Conservation (phyloP, 1,140 invertebrate genomes). For the Drosophila carrolli region DNA sequence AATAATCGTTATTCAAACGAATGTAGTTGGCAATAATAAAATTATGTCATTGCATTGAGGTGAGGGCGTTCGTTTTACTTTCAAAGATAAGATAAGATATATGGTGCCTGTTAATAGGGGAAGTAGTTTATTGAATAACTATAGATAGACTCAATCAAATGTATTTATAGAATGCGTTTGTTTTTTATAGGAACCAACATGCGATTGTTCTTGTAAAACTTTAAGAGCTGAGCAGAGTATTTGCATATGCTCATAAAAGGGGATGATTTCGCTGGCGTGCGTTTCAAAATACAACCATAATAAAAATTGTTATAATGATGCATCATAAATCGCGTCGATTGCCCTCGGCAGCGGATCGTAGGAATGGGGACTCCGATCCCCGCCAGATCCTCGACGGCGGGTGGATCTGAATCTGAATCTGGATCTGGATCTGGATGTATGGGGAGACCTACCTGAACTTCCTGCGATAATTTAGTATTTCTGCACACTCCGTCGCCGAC, state of each 20-base stretch:
- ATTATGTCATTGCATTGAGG: slow-evolving; percentile 3
- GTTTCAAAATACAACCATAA: slow-evolving; percentile 72
- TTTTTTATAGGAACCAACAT: too few species aligned
- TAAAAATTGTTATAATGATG: slow-evolving; percentile 75
- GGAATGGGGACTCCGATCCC: background rate
- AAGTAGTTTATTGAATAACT: slow-evolving; percentile 5
- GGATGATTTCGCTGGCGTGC: slow-evolving; percentile 39
- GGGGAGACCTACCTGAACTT: slow-evolving; percentile 38
- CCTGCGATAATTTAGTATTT: slow-evolving; percentile 14
- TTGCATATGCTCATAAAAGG: background rate
- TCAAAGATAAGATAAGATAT: slow-evolving; percentile 20
- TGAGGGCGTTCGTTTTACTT: background rate
- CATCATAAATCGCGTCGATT: slow-evolving; percentile 72
- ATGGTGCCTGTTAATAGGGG: slow-evolving; percentile 1
- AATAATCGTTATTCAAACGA: slow-evolving; percentile 5
- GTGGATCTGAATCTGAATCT: slow-evolving; percentile 1
- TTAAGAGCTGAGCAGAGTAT: too few species aligned
- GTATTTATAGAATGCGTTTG: background rate
- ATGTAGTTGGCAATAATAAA: slow-evolving; percentile 3
- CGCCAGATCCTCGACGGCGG: background rate
- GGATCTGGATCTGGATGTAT: background rate
- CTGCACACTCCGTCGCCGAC: slow-evolving; percentile 7
- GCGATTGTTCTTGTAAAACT: too few species aligned
- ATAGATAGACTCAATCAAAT: slow-evolving; percentile 5
- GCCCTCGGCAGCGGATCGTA: slow-evolving; percentile 35